Evolutionary conservation across 1,140 invertebrate species (phyloP).

Genomic region (Dendrolimus punctatus): DNA sequence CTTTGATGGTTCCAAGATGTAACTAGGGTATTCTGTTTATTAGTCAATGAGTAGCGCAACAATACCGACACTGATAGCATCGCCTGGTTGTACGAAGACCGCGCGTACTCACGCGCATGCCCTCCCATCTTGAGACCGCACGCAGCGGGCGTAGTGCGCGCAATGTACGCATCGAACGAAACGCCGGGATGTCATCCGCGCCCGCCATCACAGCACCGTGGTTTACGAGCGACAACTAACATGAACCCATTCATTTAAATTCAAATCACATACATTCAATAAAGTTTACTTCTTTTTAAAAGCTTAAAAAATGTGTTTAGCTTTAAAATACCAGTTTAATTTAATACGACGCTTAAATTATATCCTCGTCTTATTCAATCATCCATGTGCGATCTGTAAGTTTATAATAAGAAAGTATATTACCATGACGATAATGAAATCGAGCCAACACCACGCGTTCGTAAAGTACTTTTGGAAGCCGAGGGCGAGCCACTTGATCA

Average conservation of each 20-base stretch:
- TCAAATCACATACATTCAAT: conserved; percentile 5
- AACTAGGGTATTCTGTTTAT: neutral
- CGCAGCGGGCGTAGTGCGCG: conserved; percentile 90
- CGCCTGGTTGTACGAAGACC: conserved; percentile 11
- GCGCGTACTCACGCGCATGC: conserved; percentile 92
- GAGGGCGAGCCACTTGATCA: conserved; percentile 98
- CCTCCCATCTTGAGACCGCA: conserved; percentile 95
- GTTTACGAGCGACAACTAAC: conserved; percentile 90
- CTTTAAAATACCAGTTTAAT: no score
- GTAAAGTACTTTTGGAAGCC: conserved; percentile 98
- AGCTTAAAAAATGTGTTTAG: no score
- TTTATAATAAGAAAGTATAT: conserved; percentile 38
- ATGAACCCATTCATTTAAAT: conserved; percentile 43
- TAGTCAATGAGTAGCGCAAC: conserved; percentile 48
- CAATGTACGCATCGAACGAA: conserved; percentile 94
- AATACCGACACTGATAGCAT: conserved; percentile 26
- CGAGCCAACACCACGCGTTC: conserved; percentile 99
- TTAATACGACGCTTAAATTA: no score
- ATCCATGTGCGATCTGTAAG: neutral
- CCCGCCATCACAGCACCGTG: conserved; percentile 87
- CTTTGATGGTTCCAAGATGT: no score
- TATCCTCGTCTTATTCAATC: no score
- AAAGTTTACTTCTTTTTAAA: neutral
- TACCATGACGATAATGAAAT: conserved; percentile 99
- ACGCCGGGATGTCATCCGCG: conserved; percentile 88